These are phyloP conservation scores for Centrocercus urophasianus DNA, from an alignment of 2,113 vertebrate genomes.

Conservation along the genomic window DNA sequence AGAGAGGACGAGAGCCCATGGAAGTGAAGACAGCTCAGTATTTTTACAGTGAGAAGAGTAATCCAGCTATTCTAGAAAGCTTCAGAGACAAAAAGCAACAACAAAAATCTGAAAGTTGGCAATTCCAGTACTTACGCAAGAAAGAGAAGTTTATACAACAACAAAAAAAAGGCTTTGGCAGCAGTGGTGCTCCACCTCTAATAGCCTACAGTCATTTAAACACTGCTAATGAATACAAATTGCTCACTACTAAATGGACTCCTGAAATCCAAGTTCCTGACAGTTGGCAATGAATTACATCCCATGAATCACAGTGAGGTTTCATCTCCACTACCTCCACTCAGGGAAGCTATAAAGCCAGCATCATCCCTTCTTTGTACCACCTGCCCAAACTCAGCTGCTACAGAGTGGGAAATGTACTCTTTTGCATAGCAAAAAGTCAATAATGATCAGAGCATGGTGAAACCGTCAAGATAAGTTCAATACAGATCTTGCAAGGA, in stretches of 20 bases:
- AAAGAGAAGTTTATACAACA: neutral
- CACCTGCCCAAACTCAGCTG: neutral
- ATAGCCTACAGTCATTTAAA: neutral
- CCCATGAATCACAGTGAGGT: neutral
- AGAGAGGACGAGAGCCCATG: neutral
- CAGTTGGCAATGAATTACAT: neutral
- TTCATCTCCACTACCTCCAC: neutral
- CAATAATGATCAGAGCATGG: neutral
- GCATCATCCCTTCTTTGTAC: neutral
- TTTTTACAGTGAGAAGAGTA: neutral
- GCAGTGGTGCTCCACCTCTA: neutral
- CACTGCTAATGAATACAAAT: neutral
- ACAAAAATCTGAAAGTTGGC: neutral
- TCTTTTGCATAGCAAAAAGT: neutral
- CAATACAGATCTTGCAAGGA: neutral
- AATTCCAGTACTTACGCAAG: neutral
- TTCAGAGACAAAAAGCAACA: neutral
- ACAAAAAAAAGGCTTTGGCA: neutral
- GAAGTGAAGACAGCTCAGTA: neutral
- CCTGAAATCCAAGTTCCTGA: neutral
- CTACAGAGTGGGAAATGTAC: neutral
- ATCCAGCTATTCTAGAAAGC: neutral
- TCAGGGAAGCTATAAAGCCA: neutral
- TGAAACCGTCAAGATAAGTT: neutral
- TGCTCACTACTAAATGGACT: neutral